Evolutionary conservation across 2,797 vertebrate genomes (phyloP), one percentile per base, ranked within the genome.

Genomic region (Cichlasoma orientale): DNA sequence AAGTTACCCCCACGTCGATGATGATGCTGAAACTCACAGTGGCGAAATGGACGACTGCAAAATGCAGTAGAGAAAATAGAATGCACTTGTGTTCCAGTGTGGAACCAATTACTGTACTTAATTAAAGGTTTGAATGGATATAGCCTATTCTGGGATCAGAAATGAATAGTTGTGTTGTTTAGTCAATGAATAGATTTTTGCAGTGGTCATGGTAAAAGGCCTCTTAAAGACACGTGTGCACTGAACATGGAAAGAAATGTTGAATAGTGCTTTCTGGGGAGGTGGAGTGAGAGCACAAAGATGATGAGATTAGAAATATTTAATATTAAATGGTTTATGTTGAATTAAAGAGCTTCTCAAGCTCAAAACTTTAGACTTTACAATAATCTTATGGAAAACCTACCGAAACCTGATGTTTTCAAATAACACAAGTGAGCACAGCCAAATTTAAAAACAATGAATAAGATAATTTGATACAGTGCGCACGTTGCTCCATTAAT

Each of bases 51-150:
- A 10, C 1, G 1, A 70, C 66, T 55, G 38, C 82, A 72, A 85
- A 80, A 66, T 1, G 2, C 10, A 36, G 33, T 10, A 36, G 33
- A 47, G 41, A 63, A 44, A 78, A 36, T 23, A 69, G 12, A 79
- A 57, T n/a, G 50, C 23, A 25, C 7, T 76, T 63, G 54, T 58
- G 33, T 71, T 82, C 59, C 79, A 33, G 78, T 1, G n/a, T 18
- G 21, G 36, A 72, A 63, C 2, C 52, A 59, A 79, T 82, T 50
- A 72, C 9, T 71, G 3, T 12, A 0, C 10, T 59, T 72, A 56
- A 78, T 88, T 73, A 82, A 71, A 21, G 72, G 56, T n/a, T 69
- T 56, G 27, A 31, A 52, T 83, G 58, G 71, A 57, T 66, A 61
- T n/a, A 68, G 21, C 29, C 23, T 31, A 53, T 75, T 71, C 16